These are phyloP conservation scores for Nephotettix cincticeps DNA, from an alignment of 1,140 invertebrate species.

Conservation along the genomic window DNA sequence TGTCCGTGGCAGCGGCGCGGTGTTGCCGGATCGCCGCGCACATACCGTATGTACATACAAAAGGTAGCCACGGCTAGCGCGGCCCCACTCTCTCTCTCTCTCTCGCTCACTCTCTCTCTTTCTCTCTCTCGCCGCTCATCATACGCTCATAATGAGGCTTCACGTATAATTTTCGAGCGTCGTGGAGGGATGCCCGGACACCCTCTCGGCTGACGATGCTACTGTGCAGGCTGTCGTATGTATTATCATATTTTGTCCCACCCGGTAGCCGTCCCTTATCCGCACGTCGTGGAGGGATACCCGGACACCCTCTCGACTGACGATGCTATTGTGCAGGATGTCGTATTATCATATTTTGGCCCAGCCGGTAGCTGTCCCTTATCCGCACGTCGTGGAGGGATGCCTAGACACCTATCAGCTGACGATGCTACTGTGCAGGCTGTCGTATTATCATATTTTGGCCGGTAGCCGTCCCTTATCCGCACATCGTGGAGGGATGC, in stretches of 20 bases:
- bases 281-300: background rate
- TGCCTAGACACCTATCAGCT: background rate
- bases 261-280: conserved; percentile 5
- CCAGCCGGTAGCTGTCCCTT: conserved; percentile 14
- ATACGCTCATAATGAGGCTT: conserved; percentile 24
- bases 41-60: conserved; percentile 24
- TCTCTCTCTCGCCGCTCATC: conserved; percentile 27
- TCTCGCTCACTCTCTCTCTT: conserved; percentile 27
- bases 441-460: conserved; percentile 19
- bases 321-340: background rate
- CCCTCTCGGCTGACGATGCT: background rate
- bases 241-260: conserved; percentile 14
- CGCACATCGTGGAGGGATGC: no score
- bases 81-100: conserved; percentile 27
- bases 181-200: background rate
- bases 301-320: background rate
- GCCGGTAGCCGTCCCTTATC: background rate
- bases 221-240: background rate
- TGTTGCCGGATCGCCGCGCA: conserved; percentile 28
- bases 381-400: background rate
- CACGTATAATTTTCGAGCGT: conserved; percentile 12
- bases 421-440: background rate
- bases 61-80: conserved; percentile 21
- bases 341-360: conserved; percentile 19
- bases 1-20: conserved; percentile 23